Evolutionary conservation across 1,140 invertebrate species (phyloP).

Genomic region (Acarapis woodi): DNA sequence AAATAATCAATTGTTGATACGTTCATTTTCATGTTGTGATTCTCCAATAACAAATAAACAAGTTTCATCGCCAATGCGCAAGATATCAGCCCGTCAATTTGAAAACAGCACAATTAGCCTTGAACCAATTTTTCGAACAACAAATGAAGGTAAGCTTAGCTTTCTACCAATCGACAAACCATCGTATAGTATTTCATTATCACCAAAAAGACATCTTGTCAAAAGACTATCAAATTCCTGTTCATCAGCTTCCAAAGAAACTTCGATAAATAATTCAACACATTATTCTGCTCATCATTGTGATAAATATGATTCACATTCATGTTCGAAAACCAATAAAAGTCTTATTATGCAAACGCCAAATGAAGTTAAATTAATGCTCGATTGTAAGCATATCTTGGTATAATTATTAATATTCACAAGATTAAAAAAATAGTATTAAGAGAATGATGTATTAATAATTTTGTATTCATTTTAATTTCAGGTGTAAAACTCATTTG

Average conservation of each 20-base stretch:
- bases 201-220: background rate
- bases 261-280: conserved; percentile 6
- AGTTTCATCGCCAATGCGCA: conserved; percentile 67
- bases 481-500: conserved; percentile 91
- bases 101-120: conserved; percentile 50
- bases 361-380: conserved; percentile 77
- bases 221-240: background rate
- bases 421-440: too few relatives aligned
- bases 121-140: conserved; percentile 59
- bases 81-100: conserved; percentile 84
- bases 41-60: too few relatives aligned
- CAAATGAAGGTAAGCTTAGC: conserved; percentile 61
- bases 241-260: background rate
- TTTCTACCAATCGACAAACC: conserved; percentile 26
- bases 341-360: conserved; percentile 52
- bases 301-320: background rate
- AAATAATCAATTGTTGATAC: too few relatives aligned
- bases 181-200: background rate
- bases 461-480: too few relatives aligned
- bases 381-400: too few relatives aligned
- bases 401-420: too few relatives aligned
- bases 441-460: too few relatives aligned
- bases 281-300: background rate
- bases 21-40: too few relatives aligned
- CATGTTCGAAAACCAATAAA: conserved; percentile 29